These are phyloP conservation scores for Seriola rivoliana DNA, from an alignment of 2,113 vertebrate genomes.

Conservation along the genomic window DNA sequence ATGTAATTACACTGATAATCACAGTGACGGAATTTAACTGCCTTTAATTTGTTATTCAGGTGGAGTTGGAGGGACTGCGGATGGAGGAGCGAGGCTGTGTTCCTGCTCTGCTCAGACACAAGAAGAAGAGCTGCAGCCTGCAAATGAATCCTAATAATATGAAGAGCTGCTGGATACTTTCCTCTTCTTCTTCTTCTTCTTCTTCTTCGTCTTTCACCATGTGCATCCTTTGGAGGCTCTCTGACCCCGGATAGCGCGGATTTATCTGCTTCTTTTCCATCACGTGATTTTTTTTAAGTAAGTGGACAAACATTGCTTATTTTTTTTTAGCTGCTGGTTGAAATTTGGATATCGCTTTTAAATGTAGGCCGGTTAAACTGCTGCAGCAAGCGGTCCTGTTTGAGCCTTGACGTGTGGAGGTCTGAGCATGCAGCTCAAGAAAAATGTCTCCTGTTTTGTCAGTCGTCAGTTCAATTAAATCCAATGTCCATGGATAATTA, in stretches of 20 bases:
- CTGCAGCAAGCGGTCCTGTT: not conserved
- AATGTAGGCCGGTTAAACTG: conserved; percentile 10
- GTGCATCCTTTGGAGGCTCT: conserved; percentile 47
- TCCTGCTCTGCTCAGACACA: conserved; percentile 67
- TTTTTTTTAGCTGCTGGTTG: conserved; percentile 9
- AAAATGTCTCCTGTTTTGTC: conserved; percentile 47
- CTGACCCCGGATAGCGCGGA: conserved; percentile 53
- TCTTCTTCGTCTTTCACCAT: conserved; percentile 36
- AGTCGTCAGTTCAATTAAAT: conserved; percentile 64
- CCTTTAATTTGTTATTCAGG: conserved; percentile 84
- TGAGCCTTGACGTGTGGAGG: conserved; percentile 13
- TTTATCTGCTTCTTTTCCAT: conserved; percentile 56
- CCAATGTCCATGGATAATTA: conserved; percentile 63
- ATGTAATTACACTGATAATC: conserved; percentile 81
- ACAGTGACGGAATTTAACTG: conserved; percentile 75
- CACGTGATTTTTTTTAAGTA: conserved; percentile 65
- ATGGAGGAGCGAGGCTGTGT: conserved; percentile 60
- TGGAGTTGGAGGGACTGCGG: conserved; percentile 69
- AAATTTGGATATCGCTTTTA: not conserved
- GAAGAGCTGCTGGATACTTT: conserved; percentile 61
- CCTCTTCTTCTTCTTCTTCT: conserved; percentile 41
- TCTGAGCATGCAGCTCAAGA: conserved; percentile 21
- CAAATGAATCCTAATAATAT: conserved; percentile 62
- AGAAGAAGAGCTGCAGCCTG: conserved; percentile 58
- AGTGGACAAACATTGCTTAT: conserved; percentile 51